A percentile compares a stretch with the other conserved stretches of the same genome.
Conservation (phyloP, 2,113 vertebrate species). For the Butorides virescens region DNA sequence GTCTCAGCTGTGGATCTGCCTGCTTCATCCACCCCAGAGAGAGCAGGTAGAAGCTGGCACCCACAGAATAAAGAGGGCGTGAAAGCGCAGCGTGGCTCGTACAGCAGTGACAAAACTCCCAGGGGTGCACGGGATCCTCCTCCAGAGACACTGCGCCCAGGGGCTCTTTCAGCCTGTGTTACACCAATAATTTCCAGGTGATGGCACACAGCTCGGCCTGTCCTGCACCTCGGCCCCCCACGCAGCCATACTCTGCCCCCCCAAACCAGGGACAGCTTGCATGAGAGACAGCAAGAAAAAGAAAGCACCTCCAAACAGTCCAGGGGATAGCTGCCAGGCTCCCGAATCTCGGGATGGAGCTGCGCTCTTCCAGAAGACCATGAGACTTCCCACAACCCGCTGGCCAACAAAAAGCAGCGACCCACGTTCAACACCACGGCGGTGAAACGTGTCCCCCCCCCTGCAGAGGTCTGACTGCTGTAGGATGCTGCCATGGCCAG, state of each 20-base stretch:
- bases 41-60: neutral
- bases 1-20: neutral
- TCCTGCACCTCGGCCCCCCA: neutral
- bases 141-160: neutral
- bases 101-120: neutral
- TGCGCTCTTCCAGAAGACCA: neutral
- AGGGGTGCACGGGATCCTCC: neutral
- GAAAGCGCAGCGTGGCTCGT: neutral
- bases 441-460: neutral
- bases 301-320: neutral
- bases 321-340: neutral
- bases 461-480: neutral
- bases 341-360: neutral
- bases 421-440: neutral
- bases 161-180: neutral
- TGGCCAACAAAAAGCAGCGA: neutral
- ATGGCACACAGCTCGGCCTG: neutral
- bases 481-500: neutral
- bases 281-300: neutral
- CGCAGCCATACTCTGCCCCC: neutral
- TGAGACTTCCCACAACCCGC: neutral
- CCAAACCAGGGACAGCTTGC: fast-evolving
- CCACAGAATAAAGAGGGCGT: neutral
- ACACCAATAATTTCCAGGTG: neutral
- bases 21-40: neutral